These are phyloP conservation scores for Mizuhopecten yessoensis DNA, from an alignment of 1,140 invertebrate species.

Conservation along the genomic window DNA sequence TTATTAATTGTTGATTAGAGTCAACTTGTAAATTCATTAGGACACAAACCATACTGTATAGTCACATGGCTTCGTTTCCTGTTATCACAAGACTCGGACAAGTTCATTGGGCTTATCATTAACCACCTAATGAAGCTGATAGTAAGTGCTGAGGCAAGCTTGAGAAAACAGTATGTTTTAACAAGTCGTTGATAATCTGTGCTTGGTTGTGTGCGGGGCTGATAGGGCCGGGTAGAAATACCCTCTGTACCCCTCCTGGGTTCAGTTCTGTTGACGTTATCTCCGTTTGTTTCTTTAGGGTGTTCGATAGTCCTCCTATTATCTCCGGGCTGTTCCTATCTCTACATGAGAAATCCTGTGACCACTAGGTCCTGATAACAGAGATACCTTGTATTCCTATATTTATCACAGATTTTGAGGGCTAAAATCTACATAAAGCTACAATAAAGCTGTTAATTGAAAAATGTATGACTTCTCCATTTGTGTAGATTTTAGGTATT, in stretches of 20 bases:
- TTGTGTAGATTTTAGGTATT: background rate
- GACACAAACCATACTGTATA: background rate
- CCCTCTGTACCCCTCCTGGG: background rate
- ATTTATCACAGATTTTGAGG: constrained; percentile 14
- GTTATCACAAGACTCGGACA: background rate
- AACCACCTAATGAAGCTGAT: background rate
- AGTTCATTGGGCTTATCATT: background rate
- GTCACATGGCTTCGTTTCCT: background rate
- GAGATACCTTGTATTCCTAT: constrained; percentile 22
- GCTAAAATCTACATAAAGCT: background rate
- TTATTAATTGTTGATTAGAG: background rate
- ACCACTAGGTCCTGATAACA: constrained; percentile 4
- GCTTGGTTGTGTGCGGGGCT: background rate
- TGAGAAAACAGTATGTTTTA: constrained; percentile 29
- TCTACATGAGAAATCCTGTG: constrained; percentile 11
- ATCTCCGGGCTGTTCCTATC: background rate
- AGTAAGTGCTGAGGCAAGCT: background rate
- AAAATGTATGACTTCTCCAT: background rate
- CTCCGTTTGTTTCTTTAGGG: constrained; percentile 15
- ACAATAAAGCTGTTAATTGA: background rate
- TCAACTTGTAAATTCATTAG: background rate
- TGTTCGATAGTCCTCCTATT: constrained; percentile 9
- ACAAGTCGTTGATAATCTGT: background rate
- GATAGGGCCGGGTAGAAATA: constrained; percentile 2
- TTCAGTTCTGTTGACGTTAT: background rate